Evolutionary conservation across 1,140 invertebrate genomes (phyloP), one percentile per base, ranked within the genome.

Genomic region (Drosophila neocordata): DNA sequence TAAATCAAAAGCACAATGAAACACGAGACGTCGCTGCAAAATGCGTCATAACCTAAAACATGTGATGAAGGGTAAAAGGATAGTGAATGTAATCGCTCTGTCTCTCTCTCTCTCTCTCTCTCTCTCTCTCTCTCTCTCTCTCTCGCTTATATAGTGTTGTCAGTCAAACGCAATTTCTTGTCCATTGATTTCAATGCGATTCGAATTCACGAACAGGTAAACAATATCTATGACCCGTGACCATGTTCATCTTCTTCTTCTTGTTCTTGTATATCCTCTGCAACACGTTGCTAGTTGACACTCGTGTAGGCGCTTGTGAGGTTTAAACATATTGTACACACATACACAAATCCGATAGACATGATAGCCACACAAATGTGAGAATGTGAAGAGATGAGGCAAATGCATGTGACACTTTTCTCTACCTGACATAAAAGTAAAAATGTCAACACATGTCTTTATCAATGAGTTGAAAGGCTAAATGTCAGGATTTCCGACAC

Each of bases 1-100:
- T 83, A 79, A 79, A 75, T 83, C 71, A 84, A 73, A 63, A 35
- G 60, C 38, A 51, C 41, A 55, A 67, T 59, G 58, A 38, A 35
- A 69, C 41, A 38, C 57, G 27, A 8, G 13, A 41, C 70, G 41
- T 31, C 41, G 59, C 70, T 27, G 12, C 27, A 37, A 44, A 76
- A 24, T 76, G 73, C 73, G 73, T 76, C 73, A 76, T 63, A 75
- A 55, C 24, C 52, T 18, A 31, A 12, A 27, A 38, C 58, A 48
- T 58, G 27, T 62, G 31, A 11, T 18, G 4, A n/a, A 55, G 35
- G n/a, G 51, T 15, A 41, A 41, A 52, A 48, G n/a, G n/a, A 38
- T 22, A 56, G 31, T 7, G 20, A 9, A 8, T 38, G 55, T 34
- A 35, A 24, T 31, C 22, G 27, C 24, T 4, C 24, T 12, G 12